A percentile compares a stretch with the other conserved stretches of the same genome.
These are phyloP conservation scores for Branchinecta sandiegonensis DNA, from an alignment of 2,888 invertebrate species.

Conservation along the genomic window DNA sequence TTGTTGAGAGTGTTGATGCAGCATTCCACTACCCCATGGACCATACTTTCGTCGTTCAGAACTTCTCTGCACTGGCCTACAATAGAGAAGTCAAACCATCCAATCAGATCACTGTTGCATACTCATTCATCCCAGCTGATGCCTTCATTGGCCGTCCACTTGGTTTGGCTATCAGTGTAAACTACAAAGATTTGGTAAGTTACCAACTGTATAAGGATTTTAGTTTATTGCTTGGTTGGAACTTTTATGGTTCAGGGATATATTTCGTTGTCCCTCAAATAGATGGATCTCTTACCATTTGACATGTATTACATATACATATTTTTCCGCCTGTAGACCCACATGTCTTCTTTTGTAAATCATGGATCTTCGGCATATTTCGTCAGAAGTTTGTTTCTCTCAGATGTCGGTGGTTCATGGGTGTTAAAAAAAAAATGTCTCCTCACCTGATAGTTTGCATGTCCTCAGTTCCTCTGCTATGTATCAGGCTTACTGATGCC, in stretches of 20 bases:
- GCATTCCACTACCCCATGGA: slow-evolving; percentile 99
- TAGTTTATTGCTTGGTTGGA: too few species aligned
- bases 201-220: neutral
- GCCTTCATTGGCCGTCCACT: slow-evolving; percentile 94
- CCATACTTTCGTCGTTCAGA: slow-evolving; percentile 94
- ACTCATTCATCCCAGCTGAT: slow-evolving; percentile 88
- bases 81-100: slow-evolving; percentile 74
- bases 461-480: too few species aligned
- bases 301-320: too few species aligned
- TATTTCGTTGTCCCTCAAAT: neutral
- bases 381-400: too few species aligned
- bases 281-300: neutral
- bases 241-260: too few species aligned
- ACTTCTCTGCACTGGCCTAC: slow-evolving; percentile 82
- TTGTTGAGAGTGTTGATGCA: slow-evolving; percentile 84
- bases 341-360: too few species aligned
- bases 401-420: too few species aligned
- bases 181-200: slow-evolving; percentile 64
- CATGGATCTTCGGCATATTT: too few species aligned
- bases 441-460: too few species aligned
- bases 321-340: too few species aligned
- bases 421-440: too few species aligned
- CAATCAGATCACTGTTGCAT: slow-evolving; percentile 85
- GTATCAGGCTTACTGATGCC: too few species aligned
- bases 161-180: slow-evolving; percentile 79